These are phyloP conservation scores for Lypha dubia DNA, from an alignment of 2,888 invertebrate species.

Conservation along the genomic window DNA sequence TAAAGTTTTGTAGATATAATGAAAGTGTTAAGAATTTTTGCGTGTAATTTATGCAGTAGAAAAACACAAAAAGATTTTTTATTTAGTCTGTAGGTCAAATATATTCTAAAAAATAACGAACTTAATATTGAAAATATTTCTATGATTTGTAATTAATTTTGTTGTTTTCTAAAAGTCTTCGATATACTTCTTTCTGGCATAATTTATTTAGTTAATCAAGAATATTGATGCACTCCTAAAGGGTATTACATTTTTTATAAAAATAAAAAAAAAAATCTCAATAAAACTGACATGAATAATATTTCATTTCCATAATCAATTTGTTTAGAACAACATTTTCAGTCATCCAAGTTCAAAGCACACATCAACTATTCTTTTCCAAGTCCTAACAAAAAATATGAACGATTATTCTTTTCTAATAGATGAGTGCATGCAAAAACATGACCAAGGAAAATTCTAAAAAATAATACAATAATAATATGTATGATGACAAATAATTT, in stretches of 20 bases:
- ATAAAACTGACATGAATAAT: neutral
- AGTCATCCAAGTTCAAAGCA: neutral
- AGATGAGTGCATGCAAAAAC: constrained; percentile 1
- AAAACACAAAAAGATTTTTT: too few species aligned
- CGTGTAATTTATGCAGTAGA: neutral
- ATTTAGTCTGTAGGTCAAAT: too few species aligned
- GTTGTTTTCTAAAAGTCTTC: too few species aligned
- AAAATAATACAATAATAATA: neutral
- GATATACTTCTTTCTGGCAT: too few species aligned
- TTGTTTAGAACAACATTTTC: neutral
- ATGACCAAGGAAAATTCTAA: neutral
- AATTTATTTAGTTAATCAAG: too few species aligned
- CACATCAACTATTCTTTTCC: neutral
- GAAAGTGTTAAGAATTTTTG: neutral
- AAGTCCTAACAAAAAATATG: neutral
- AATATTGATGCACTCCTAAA: too few species aligned
- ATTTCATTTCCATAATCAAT: neutral
- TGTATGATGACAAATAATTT: neutral
- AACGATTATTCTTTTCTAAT: neutral
- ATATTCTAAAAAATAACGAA: too few species aligned
- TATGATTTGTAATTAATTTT: too few species aligned
- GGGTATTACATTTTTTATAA: too few species aligned
- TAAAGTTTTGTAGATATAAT: neutral
- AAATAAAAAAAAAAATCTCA: neutral
- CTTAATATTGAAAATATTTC: too few species aligned